Evolutionary conservation across 2,113 vertebrate species (phyloP).

Genomic region (rat (Rattus norvegicus)): DNA sequence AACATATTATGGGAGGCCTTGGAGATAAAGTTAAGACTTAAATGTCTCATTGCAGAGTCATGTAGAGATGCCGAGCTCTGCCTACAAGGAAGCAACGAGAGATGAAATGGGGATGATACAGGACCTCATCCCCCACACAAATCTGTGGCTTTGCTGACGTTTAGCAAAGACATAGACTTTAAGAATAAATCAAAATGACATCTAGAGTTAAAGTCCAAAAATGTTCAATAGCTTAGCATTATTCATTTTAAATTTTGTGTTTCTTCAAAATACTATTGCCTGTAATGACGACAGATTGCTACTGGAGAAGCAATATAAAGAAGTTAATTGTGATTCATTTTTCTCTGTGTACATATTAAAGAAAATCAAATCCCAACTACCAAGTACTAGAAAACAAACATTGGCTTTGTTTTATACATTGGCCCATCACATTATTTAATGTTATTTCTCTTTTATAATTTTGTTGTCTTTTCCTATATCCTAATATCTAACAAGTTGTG

Average conservation of each 20-base stretch:
- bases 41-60: background rate
- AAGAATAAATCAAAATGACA: background rate
- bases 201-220: background rate
- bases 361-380: background rate
- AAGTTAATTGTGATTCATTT: background rate
- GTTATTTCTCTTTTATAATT: background rate
- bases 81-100: rapidly evolving
- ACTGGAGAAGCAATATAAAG: background rate
- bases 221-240: background rate
- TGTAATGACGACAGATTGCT: background rate
- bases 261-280: background rate
- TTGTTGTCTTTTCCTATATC: background rate
- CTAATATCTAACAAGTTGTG: background rate
- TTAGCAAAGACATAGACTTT: background rate
- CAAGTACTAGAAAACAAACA: background rate
- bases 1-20: background rate
- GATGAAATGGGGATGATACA: background rate
- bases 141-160: background rate
- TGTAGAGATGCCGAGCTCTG: background rate
- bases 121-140: background rate
- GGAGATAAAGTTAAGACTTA: background rate
- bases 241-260: background rate
- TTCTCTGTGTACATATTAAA: background rate
- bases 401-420: background rate
- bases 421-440: background rate